Percentiles rank a stretch among this genome's conserved stretches.
Evolutionary conservation across 30 jellyfish, hydroid and myxozoan species (phyloP).

Genomic region (Turritopsis dohrnii): DNA sequence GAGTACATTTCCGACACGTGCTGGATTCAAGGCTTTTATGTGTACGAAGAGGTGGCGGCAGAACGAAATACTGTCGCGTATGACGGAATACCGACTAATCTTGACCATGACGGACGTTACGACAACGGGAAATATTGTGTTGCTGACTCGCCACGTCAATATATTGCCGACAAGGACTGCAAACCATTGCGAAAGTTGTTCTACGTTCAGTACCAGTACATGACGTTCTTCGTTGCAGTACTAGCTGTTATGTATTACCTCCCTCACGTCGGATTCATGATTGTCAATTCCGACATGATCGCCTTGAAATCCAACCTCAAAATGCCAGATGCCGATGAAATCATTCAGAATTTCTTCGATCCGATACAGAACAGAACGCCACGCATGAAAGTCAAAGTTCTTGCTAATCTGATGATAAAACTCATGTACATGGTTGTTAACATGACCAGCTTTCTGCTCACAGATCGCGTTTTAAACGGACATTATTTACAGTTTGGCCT

Average conservation of each 20-base stretch:
- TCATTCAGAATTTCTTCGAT: slow-evolving; percentile 37
- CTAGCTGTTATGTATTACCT: slow-evolving; percentile 6
- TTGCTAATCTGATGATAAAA: slow-evolving; percentile 2
- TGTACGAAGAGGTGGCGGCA: slow-evolving; percentile 2
- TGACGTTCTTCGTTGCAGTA: slow-evolving; percentile 20
- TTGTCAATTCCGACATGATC: slow-evolving; percentile 23
- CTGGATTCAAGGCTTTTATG: slow-evolving; percentile 28
- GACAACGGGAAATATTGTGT: slow-evolving; percentile 13
- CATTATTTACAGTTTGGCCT: slow-evolving; percentile 1
- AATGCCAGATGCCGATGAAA: slow-evolving; percentile 42
- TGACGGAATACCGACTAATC: slow-evolving; percentile 23
- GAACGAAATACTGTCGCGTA: background rate
- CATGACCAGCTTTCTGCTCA: background rate
- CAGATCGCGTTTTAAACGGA: slow-evolving; percentile 18
- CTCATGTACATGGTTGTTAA: slow-evolving; percentile 8
- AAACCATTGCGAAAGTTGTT: slow-evolving; percentile 3
- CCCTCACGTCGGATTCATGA: slow-evolving; percentile 17
- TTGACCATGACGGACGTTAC: slow-evolving; percentile 8
- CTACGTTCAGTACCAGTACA: slow-evolving; percentile 18
- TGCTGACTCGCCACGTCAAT: background rate
- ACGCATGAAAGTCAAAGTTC: slow-evolving; percentile 2
- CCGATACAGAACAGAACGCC: slow-evolving; percentile 9
- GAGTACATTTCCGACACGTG: slow-evolving; percentile 22
- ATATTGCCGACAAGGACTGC: background rate
- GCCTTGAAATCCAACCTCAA: slow-evolving; percentile 12